Percentiles rank a stretch among this genome's conserved stretches.
These are phyloP conservation scores for Psylliodes chrysocephalus DNA, from an alignment of 2,888 invertebrate genomes.

Conservation along the genomic window DNA sequence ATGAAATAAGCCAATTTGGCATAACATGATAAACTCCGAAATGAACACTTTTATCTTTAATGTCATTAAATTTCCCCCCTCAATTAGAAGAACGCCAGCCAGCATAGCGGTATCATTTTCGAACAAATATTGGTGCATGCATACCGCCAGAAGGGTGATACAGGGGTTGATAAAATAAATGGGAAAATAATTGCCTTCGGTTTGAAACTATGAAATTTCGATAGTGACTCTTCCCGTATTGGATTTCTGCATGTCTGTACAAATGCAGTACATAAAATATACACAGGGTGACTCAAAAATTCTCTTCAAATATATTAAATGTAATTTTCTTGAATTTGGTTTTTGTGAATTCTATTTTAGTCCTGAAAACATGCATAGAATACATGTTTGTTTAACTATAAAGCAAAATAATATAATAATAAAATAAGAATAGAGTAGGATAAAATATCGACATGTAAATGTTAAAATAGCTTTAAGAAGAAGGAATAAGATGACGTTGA, in stretches of 20 bases:
- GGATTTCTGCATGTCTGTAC: background rate
- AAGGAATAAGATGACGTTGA: too few species aligned
- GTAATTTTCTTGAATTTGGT: too few species aligned
- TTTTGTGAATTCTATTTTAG: too few species aligned
- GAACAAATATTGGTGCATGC: constrained; percentile 45
- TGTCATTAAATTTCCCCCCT: constrained; percentile 39
- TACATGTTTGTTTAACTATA: too few species aligned
- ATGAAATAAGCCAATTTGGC: constrained; percentile 40
- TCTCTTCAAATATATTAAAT: too few species aligned
- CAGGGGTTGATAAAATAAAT: constrained; percentile 44
- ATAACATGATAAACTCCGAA: constrained; percentile 41
- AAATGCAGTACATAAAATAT: background rate
- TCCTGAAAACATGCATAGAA: too few species aligned
- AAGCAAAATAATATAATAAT: too few species aligned
- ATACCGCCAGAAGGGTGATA: constrained; percentile 34
- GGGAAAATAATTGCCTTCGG: constrained; percentile 38
- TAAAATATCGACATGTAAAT: too few species aligned
- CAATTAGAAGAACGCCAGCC: constrained; percentile 36
- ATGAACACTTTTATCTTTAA: constrained; percentile 45
- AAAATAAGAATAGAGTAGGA: too few species aligned
- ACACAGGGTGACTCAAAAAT: too few species aligned
- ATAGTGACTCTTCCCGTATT: constrained; percentile 1
- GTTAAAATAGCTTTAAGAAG: too few species aligned
- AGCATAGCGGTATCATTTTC: constrained; percentile 39
- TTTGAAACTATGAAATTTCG: constrained; percentile 20